Evolutionary conservation across 2,797 vertebrate species (phyloP).

Genomic region (Clarias fuscus): DNA sequence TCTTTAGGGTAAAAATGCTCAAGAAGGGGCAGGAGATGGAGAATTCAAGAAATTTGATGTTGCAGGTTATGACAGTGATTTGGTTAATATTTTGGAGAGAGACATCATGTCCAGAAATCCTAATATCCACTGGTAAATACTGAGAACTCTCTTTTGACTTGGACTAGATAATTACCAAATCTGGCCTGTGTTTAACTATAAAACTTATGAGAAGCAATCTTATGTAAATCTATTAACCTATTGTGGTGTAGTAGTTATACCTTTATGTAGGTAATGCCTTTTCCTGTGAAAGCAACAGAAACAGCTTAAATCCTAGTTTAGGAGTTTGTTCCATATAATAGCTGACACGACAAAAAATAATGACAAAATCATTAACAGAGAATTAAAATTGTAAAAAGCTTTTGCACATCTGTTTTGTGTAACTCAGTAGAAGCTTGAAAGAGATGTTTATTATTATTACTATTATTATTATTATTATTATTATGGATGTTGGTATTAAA

Average conservation of each 20-base stretch:
- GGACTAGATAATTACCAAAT: too few relatives aligned
- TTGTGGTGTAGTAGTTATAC: neutral
- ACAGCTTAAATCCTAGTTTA: neutral
- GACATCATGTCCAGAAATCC: slow-evolving; percentile 96
- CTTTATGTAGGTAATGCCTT: neutral
- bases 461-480: neutral
- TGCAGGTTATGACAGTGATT: slow-evolving; percentile 87
- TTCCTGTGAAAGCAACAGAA: neutral
- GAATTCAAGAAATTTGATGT: slow-evolving; percentile 92
- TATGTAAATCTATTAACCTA: too few relatives aligned
- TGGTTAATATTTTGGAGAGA: slow-evolving; percentile 91
- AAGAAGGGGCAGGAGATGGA: slow-evolving; percentile 76
- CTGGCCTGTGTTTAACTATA: too few relatives aligned
- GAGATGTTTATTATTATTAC: neutral
- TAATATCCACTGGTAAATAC: slow-evolving; percentile 87
- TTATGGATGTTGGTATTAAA: neutral
- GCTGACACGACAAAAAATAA: neutral
- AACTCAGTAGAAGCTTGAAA: neutral
- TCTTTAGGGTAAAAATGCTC: slow-evolving; percentile 82
- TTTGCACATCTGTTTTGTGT: neutral
- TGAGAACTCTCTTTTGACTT: neutral
- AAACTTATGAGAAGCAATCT: neutral
- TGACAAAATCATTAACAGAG: neutral
- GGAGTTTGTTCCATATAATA: neutral
- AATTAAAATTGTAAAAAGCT: neutral